phyloP scores from a whole-genome alignment of 2,888 invertebrate genomes.

The Plutella xylostella region DNA sequence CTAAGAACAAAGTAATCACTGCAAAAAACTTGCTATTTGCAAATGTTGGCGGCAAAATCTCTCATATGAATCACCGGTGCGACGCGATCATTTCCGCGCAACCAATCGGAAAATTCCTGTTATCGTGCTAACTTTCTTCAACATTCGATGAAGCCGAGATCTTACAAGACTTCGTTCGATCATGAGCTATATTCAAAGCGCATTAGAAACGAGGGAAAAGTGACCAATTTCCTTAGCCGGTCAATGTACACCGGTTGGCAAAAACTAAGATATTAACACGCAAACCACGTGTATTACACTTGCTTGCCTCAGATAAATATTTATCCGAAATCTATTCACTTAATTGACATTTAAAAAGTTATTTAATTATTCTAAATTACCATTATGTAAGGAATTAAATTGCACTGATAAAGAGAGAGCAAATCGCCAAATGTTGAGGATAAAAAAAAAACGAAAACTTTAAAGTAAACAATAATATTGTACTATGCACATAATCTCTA shows the following conservation, averaged over 20 bases:
- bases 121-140: constrained; percentile 59
- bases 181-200: no score
- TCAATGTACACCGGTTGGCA: constrained; percentile 25
- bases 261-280: constrained; percentile 25
- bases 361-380: no score
- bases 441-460: constrained; percentile 15
- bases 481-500: neutral
- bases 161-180: no score
- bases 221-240: no score
- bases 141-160: constrained; percentile 30
- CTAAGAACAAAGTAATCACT: no score
- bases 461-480: neutral
- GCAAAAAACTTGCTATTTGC: no score
- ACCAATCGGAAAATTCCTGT: constrained; percentile 66
- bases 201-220: no score
- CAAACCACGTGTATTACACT: no score
- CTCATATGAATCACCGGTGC: constrained; percentile 47
- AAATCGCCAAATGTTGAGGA: constrained; percentile 13
- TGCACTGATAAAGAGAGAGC: neutral
- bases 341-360: no score
- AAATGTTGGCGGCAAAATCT: constrained; percentile 40
- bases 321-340: no score
- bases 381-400: no score
- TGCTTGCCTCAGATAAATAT: no score
- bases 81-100: constrained; percentile 61